Conservation (phyloP, 2,797 vertebrate genomes). For the Mus spretus region DNA sequence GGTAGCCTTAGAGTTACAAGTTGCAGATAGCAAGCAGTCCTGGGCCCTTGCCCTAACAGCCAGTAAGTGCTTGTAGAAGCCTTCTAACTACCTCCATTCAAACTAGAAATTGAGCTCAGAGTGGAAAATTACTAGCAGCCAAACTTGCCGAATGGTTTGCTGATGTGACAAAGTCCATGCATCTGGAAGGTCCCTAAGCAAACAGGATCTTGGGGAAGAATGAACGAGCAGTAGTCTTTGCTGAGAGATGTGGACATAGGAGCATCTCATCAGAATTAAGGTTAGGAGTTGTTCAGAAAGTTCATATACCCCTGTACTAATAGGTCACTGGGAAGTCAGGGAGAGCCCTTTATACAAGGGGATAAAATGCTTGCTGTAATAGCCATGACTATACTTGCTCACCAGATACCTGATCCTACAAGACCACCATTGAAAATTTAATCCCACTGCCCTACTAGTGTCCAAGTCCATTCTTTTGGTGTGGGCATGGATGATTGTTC, state of each 20-base stretch:
- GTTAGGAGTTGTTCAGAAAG: background rate
- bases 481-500: background rate
- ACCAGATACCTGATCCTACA: background rate
- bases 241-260: background rate
- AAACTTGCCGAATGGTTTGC: background rate
- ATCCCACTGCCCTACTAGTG: background rate
- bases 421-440: constrained; percentile 28
- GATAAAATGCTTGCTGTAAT: background rate
- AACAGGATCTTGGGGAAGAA: background rate
- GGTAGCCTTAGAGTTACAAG: background rate
- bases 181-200: constrained; percentile 41
- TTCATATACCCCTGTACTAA: background rate
- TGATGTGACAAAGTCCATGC: background rate
- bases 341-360: background rate
- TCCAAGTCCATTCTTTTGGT: background rate
- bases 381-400: background rate
- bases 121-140: constrained; percentile 24
- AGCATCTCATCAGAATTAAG: background rate
- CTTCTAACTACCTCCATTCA: background rate
- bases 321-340: background rate
- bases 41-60: background rate
- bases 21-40: background rate
- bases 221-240: background rate
- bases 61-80: background rate
- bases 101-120: background rate